Conservation (phyloP, 2,888 invertebrate genomes). For the Patella depressa region DNA sequence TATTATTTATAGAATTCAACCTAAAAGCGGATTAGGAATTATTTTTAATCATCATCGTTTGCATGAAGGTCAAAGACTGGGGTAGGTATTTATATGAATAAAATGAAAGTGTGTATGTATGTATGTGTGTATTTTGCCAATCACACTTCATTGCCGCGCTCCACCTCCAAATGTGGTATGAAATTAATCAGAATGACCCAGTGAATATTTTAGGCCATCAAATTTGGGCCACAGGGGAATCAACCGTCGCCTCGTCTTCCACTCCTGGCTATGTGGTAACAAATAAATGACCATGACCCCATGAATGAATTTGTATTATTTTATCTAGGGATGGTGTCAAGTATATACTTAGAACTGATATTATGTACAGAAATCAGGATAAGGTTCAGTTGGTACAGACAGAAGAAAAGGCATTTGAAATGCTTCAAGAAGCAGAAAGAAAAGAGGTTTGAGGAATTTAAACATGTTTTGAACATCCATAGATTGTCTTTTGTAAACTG, state of each 20-base stretch:
- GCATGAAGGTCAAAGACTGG: conserved; percentile 62
- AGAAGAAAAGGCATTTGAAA: conserved; percentile 49
- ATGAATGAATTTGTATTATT: not conserved
- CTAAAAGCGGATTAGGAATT: conserved; percentile 62
- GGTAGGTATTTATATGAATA: conserved; percentile 36
- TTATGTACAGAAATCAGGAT: conserved; percentile 56
- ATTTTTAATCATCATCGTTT: conserved; percentile 66
- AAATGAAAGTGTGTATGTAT: too few species aligned
- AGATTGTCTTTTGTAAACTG: too few species aligned
- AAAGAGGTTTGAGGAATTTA: conserved; percentile 49
- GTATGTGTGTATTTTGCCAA: too few species aligned
- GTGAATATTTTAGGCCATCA: too few species aligned
- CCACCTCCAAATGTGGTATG: too few species aligned
- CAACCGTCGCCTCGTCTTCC: too few species aligned
- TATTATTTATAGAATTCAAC: conserved; percentile 55
- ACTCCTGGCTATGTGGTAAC: too few species aligned
- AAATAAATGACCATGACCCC: too few species aligned
- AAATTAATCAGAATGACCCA: too few species aligned
- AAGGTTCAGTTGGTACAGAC: conserved; percentile 34
- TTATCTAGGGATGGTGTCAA: conserved; percentile 56
- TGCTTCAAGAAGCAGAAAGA: conserved; percentile 63
- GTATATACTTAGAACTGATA: conserved; percentile 65
- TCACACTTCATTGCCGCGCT: too few species aligned
- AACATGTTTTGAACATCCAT: too few species aligned
- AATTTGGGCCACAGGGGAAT: too few species aligned